phyloP scores from a whole-genome alignment of 2,113 vertebrate species.

The Antennarius striatus region DNA sequence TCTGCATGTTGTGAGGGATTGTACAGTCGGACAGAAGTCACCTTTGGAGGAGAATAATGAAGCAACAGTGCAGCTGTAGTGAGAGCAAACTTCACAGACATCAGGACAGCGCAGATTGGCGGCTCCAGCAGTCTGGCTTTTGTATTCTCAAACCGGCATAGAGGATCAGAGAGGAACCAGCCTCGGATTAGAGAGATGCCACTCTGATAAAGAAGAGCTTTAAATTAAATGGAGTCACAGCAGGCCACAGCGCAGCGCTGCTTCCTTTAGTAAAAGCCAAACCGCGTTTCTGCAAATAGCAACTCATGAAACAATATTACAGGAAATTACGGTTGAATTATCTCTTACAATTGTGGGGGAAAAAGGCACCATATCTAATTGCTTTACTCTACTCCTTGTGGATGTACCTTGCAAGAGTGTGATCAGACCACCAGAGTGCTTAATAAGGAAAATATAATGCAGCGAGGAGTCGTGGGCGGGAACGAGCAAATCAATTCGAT shows the following conservation, averaged over 20 bases:
- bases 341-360: neutral
- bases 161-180: slow-evolving; percentile 50
- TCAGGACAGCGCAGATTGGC: slow-evolving; percentile 15
- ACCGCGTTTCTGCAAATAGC: neutral
- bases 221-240: slow-evolving; percentile 45
- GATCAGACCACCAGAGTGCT: slow-evolving; percentile 29
- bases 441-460: slow-evolving; percentile 43
- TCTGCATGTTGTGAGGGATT: slow-evolving; percentile 28
- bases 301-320: slow-evolving; percentile 17
- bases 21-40: slow-evolving; percentile 66
- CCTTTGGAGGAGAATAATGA: slow-evolving; percentile 35
- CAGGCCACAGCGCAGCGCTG: neutral
- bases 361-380: neutral
- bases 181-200: slow-evolving; percentile 55
- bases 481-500: slow-evolving; percentile 44
- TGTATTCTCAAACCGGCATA: slow-evolving; percentile 35
- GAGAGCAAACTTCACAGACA: slow-evolving; percentile 37
- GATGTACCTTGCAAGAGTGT: neutral
- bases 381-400: neutral
- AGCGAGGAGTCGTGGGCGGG: slow-evolving; percentile 34
- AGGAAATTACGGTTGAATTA: slow-evolving; percentile 1
- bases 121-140: slow-evolving; percentile 10
- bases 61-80: slow-evolving; percentile 32
- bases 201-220: slow-evolving; percentile 37
- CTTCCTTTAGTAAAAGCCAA: slow-evolving; percentile 3